A percentile compares a stretch with the other conserved stretches of the same genome.
Evolutionary conservation across 1,140 invertebrate species (phyloP).

Genomic region (Oreohelix idahoensis): DNA sequence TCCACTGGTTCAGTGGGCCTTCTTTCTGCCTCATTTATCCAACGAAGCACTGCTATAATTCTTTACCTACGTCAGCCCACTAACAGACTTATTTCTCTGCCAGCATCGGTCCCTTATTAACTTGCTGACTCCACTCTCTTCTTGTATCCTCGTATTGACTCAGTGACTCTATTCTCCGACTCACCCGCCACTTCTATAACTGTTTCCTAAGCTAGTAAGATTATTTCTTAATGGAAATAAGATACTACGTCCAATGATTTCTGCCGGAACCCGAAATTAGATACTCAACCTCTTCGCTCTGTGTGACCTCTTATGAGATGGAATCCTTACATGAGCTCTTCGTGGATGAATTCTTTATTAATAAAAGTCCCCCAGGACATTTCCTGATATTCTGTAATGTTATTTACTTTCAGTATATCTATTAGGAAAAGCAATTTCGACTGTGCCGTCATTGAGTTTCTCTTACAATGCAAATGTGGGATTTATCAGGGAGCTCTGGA

Average conservation of each 20-base stretch:
- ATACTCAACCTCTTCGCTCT: neutral
- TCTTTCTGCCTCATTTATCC: no score
- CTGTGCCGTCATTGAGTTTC: neutral
- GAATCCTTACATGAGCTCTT: neutral
- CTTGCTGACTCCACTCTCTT: neutral
- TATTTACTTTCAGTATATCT: slow-evolving; percentile 1
- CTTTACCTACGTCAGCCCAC: no score
- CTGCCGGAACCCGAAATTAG: neutral
- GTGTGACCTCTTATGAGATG: neutral
- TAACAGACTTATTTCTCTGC: no score
- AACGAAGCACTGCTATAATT: no score
- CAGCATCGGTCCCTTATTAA: no score
- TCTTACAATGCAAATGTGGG: neutral
- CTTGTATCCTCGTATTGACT: neutral
- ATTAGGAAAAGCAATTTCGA: neutral
- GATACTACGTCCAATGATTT: neutral
- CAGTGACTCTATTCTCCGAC: neutral
- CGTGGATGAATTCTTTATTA: neutral
- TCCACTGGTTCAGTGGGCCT: no score
- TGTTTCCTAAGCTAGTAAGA: neutral
- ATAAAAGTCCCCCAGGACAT: neutral
- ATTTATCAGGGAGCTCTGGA: neutral
- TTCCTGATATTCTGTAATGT: neutral
- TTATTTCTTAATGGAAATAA: neutral
- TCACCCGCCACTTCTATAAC: neutral